These are phyloP conservation scores for Polypedilum pembai DNA, from an alignment of 1,140 invertebrate species.

Conservation along the genomic window DNA sequence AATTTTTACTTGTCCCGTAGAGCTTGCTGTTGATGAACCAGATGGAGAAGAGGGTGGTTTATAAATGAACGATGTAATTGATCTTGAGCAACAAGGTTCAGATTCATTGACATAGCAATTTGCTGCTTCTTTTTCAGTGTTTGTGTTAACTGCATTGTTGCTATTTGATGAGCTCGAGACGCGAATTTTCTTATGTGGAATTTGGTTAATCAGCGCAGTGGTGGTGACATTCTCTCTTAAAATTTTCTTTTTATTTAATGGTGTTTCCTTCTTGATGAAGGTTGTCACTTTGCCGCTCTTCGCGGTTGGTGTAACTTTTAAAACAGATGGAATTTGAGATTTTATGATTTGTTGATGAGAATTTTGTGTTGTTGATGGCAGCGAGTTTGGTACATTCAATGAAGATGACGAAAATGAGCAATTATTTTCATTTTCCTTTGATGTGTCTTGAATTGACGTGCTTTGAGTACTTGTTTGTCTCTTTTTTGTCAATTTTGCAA, in stretches of 20 bases:
- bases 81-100: background rate
- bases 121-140: background rate
- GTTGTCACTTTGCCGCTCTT: background rate
- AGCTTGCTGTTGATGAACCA: conserved; percentile 3
- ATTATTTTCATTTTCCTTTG: background rate
- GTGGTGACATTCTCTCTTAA: background rate
- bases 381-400: background rate
- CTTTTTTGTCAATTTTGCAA: conserved; percentile 1
- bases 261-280: background rate
- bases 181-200: background rate
- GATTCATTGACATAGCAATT: background rate
- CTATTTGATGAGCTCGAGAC: background rate
- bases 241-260: background rate
- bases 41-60: background rate
- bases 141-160: background rate
- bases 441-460: background rate
- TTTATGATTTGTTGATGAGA: background rate
- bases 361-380: background rate
- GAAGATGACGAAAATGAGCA: background rate
- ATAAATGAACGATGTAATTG: background rate
- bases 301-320: background rate
- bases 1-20: conserved; percentile 5
- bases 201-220: background rate
- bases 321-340: conserved; percentile 3
- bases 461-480: conserved; percentile 7